phyloP scores from a whole-genome alignment of 2,797 vertebrate genomes.

The Hypotaenidia philippensis region DNA sequence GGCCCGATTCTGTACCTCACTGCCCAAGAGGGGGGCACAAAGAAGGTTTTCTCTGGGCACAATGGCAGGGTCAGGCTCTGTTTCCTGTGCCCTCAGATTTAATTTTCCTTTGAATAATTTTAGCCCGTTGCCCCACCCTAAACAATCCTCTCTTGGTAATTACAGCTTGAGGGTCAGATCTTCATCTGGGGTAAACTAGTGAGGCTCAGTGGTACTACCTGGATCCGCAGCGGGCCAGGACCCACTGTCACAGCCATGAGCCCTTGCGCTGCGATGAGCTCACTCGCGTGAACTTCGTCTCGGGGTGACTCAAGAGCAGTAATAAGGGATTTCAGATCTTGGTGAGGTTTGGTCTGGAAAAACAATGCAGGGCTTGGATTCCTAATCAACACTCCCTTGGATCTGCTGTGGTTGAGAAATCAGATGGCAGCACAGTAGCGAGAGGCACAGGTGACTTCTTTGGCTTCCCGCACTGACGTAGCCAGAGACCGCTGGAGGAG shows the following conservation, averaged over 20 bases:
- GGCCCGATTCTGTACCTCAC: not conserved
- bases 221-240: not conserved
- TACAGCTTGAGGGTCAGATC: conserved; percentile 40
- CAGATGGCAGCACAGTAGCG: not conserved
- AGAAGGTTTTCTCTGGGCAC: not conserved
- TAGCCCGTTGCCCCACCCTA: not conserved
- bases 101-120: conserved; percentile 17
- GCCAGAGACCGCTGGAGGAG: not conserved
- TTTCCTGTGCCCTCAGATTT: not conserved
- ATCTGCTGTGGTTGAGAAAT: not conserved
- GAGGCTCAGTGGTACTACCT: not conserved
- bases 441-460: not conserved
- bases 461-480: not conserved
- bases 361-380: not conserved
- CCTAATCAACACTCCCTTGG: not conserved
- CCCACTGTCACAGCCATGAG: not conserved
- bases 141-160: not conserved
- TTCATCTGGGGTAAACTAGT: not conserved
- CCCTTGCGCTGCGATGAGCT: not conserved
- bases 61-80: not conserved
- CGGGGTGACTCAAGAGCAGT: conserved; percentile 16
- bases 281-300: not conserved
- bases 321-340: not conserved
- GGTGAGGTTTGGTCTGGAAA: not conserved
- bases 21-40: not conserved